These are phyloP conservation scores for Willowsia nigromaculata DNA, from an alignment of 2,888 invertebrate species.

Conservation along the genomic window DNA sequence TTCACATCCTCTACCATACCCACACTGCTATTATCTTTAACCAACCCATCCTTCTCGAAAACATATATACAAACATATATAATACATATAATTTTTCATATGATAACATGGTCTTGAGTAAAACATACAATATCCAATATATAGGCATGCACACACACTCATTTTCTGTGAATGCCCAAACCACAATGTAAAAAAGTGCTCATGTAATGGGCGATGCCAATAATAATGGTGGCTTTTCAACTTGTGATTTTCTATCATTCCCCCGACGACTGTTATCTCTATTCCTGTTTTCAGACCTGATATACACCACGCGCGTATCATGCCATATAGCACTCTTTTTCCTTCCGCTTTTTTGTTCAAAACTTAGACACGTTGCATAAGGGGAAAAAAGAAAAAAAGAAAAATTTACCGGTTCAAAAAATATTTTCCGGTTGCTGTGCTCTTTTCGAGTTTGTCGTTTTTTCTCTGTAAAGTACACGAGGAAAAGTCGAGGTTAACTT, in stretches of 20 bases:
- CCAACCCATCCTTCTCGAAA: background rate
- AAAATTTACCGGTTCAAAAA: slow-evolving; percentile 5
- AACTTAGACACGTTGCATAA: background rate
- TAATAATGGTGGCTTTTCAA: slow-evolving; percentile 59
- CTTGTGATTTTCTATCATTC: slow-evolving; percentile 62
- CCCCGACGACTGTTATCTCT: slow-evolving; percentile 61
- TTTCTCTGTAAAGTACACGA: background rate
- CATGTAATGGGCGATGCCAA: slow-evolving; percentile 29
- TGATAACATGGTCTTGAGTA: no score
- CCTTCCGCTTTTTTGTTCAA: background rate
- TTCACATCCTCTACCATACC: background rate
- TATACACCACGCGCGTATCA: background rate
- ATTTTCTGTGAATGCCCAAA: slow-evolving; percentile 14
- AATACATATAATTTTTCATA: background rate
- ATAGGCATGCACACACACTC: background rate
- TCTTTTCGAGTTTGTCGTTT: background rate
- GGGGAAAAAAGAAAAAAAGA: background rate
- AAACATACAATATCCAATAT: no score
- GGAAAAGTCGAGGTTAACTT: background rate
- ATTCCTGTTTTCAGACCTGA: background rate
- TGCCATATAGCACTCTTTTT: background rate
- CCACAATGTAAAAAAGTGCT: slow-evolving; percentile 46
- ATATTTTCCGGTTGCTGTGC: no score
- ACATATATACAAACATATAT: background rate
- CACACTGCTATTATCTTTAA: background rate